Evolutionary conservation across 2,888 invertebrate genomes (phyloP), one percentile per base, ranked within the genome.

Genomic region (Allacma fusca): DNA sequence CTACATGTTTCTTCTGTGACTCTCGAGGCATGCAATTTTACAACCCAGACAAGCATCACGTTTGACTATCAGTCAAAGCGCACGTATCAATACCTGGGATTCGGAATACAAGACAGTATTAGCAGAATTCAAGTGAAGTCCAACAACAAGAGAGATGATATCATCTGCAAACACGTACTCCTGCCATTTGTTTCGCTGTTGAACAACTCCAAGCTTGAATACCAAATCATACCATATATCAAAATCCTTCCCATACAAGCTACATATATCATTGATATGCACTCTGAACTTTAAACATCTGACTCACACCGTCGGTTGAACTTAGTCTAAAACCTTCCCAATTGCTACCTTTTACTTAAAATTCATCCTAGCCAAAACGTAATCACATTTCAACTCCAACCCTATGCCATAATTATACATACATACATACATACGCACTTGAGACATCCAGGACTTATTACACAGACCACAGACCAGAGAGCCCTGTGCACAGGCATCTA

Each of bases 141-240:
- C 9, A 50, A 50, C 19, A 50, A 50, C 19, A 19, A 50, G 19
- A 50, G 50, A 50, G 50, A 50, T 50, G 50, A 50, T 50, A 50
- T 50, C 50, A 50, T 50, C 50, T 50, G 50, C 50, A 50, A 50
- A 50, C 50, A 50, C 50, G 50, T 50, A 50, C 50, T 50, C 16
- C 50, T 50, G 50, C n/a, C 50, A 50, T 50, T 50, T 50, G n/a
- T 50, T 50, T 50, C 16, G n/a, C 50, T 50, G 50, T 50, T 19
- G 50, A 50, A 50, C 16, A 50, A 50, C 50, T 50, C n/a, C 50
- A 19, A 50, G 50, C 50, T n/a, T 50, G 50, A 50, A 50, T 50
- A 50, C 50, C 5, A 50, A 50, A 50, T 34, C 34, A 34, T 7
- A 50, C 50, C 1, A 50, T 50, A 50, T 50, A 50, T 50, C 50